Percentiles rank a stretch among this genome's conserved stretches.
Evolutionary conservation across 1,140 invertebrate genomes (phyloP).

Genomic region (Vanessa tameamea): DNA sequence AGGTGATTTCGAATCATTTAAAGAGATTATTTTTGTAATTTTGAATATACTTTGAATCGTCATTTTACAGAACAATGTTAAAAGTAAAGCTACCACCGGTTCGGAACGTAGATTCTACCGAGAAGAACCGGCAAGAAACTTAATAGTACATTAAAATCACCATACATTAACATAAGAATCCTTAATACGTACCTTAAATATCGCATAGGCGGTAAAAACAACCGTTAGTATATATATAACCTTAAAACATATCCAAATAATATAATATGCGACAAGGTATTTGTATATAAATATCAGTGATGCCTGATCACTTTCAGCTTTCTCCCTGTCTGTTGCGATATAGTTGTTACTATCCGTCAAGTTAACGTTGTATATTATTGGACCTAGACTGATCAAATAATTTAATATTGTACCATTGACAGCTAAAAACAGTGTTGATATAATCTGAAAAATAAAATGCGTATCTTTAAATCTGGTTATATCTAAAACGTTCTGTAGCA

Average conservation of each 20-base stretch:
- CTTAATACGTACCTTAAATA: slow-evolving; percentile 4
- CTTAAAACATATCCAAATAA: slow-evolving; percentile 17
- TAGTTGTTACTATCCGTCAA: neutral
- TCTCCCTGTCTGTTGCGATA: neutral
- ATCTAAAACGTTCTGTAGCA: too few species aligned
- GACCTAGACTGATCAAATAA: neutral
- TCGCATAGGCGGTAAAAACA: neutral
- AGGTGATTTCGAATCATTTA: too few species aligned
- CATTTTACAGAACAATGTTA: too few species aligned
- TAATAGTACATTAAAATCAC: too few species aligned
- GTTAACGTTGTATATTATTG: neutral
- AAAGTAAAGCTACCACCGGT: too few species aligned
- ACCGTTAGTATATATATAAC: slow-evolving; percentile 5
- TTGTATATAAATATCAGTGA: neutral
- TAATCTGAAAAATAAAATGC: slow-evolving; percentile 6
- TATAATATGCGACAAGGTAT: slow-evolving; percentile 5
- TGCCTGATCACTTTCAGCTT: neutral
- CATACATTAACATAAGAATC: too few species aligned
- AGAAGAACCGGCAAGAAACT: too few species aligned
- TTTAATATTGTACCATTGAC: slow-evolving; percentile 3
- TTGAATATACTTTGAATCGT: too few species aligned
- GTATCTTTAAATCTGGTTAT: neutral
- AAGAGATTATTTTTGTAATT: too few species aligned
- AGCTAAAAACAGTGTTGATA: neutral
- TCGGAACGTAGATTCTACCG: too few species aligned